Conservation (phyloP, 2,113 vertebrate species). For the Archilochus colubris region DNA sequence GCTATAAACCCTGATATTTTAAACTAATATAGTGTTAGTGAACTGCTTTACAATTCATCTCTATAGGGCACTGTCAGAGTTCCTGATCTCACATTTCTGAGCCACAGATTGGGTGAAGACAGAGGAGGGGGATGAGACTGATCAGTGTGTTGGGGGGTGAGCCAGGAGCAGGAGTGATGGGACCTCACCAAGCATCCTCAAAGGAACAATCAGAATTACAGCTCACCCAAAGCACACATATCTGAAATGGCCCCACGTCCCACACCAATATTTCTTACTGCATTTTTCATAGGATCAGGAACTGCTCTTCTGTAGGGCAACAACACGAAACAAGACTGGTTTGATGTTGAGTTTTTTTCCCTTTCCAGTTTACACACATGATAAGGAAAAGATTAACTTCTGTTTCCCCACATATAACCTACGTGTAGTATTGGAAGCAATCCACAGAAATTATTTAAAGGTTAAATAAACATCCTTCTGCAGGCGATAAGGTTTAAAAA, state of each 20-base stretch:
- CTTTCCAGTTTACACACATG: background rate
- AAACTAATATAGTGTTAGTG: rapidly evolving
- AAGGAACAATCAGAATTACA: background rate
- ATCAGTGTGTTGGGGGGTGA: background rate
- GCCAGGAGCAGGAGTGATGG: background rate
- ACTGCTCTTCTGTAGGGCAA: background rate
- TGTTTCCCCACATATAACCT: background rate
- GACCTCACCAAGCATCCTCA: background rate
- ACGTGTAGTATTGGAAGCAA: background rate
- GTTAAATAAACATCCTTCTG: background rate
- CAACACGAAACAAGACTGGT: background rate
- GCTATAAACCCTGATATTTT: background rate
- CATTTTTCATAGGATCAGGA: background rate
- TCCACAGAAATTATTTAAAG: background rate
- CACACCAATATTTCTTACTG: background rate
- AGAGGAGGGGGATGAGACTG: background rate
- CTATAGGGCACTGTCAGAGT: background rate
- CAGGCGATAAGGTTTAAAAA: background rate
- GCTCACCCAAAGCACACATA: background rate
- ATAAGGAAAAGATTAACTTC: background rate
- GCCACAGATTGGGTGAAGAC: rapidly evolving
- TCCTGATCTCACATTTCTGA: background rate
- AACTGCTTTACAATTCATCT: background rate
- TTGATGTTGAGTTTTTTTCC: background rate
- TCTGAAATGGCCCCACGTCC: background rate